Evolutionary conservation across 2,113 vertebrate genomes (phyloP).

Genomic region (Catharus minimus): DNA sequence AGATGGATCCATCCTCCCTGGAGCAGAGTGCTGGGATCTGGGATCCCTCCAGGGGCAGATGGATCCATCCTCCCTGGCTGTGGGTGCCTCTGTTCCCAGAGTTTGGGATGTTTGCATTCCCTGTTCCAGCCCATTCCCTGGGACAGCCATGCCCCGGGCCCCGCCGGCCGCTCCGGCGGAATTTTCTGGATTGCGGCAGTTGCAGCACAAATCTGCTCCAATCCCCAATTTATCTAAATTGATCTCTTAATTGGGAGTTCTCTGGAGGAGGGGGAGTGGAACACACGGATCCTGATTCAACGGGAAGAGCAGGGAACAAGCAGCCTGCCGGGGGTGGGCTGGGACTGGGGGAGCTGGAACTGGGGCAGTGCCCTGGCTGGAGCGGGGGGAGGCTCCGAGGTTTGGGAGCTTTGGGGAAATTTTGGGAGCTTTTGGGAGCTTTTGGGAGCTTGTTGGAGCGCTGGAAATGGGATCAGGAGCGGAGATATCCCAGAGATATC

Average conservation of each 20-base stretch:
- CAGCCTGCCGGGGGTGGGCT: neutral
- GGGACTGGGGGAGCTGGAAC: neutral
- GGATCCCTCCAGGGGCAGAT: too few species aligned
- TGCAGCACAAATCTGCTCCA: neutral
- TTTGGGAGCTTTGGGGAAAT: rapidly evolving
- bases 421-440: neutral
- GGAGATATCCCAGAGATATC: rapidly evolving
- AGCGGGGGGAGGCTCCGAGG: neutral
- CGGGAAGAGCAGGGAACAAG: neutral
- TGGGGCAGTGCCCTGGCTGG: rapidly evolving
- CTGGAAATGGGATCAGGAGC: rapidly evolving
- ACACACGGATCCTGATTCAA: neutral
- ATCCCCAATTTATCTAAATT: slow-evolving; percentile 29
- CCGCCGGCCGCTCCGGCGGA: neutral
- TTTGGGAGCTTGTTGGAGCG: neutral
- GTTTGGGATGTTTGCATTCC: neutral
- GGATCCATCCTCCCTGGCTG: neutral
- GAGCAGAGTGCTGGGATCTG: too few species aligned
- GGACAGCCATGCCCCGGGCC: neutral
- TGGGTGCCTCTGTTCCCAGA: neutral
- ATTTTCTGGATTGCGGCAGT: neutral
- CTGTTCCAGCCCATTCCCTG: neutral
- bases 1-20: too few species aligned
- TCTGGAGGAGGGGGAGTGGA: neutral
- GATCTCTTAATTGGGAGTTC: slow-evolving; percentile 11